phyloP scores from a whole-genome alignment of 2,113 vertebrate genomes.

The Coryphaenoides rupestris region DNA sequence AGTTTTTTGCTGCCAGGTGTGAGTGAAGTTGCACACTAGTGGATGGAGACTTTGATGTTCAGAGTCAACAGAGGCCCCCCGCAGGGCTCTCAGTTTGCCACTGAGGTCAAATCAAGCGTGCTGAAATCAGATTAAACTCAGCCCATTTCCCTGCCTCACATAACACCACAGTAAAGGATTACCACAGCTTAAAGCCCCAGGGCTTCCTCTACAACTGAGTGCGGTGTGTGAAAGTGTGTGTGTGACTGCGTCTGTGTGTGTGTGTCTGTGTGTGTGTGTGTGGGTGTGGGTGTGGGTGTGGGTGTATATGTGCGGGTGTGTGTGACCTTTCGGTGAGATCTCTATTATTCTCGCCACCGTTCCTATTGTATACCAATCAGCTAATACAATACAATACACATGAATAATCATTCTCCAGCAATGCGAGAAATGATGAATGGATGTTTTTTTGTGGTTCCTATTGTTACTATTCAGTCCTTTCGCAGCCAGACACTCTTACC shows the following conservation, averaged over 20 bases:
- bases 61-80: constrained; percentile 26
- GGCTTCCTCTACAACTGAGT: constrained; percentile 27
- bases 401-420: too few relatives aligned
- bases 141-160: constrained; percentile 60
- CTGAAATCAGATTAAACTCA: constrained; percentile 58
- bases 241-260: constrained; percentile 1
- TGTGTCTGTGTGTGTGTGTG: constrained; percentile 4
- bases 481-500: too few relatives aligned
- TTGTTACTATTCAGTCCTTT: not conserved
- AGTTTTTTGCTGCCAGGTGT: too few relatives aligned
- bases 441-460: not conserved
- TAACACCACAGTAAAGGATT: constrained; percentile 38
- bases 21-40: not conserved
- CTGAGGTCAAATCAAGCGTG: constrained; percentile 56
- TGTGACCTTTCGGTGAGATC: not conserved
- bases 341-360: not conserved
- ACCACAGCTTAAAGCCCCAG: constrained; percentile 22
- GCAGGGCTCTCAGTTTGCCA: constrained; percentile 28
- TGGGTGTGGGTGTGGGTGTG: constrained; percentile 5
- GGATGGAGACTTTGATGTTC: constrained; percentile 5
- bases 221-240: constrained; percentile 7
- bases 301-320: constrained; percentile 3
- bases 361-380: too few relatives aligned
- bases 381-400: too few relatives aligned
- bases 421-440: not conserved